These are phyloP conservation scores for Drosophila mimetica DNA, from an alignment of 2,888 invertebrate genomes.

Conservation along the genomic window DNA sequence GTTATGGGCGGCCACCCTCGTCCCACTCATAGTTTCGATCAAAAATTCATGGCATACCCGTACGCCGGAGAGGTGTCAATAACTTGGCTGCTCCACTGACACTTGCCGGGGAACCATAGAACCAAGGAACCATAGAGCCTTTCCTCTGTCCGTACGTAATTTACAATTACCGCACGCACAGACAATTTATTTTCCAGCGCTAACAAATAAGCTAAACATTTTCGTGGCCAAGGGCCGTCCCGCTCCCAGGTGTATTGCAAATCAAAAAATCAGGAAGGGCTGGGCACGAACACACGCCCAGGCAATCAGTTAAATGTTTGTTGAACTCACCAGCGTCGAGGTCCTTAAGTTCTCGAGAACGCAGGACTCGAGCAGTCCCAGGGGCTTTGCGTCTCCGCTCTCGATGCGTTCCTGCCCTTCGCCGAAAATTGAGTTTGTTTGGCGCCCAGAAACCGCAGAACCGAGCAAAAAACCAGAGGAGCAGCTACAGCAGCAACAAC, in stretches of 20 bases:
- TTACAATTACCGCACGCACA: constrained; percentile 84
- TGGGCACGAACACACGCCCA: constrained; percentile 68
- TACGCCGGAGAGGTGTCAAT: constrained; percentile 61
- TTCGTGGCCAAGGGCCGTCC: constrained; percentile 43
- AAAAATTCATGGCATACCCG: constrained; percentile 63
- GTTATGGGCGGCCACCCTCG: not conserved
- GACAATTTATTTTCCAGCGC: constrained; percentile 82
- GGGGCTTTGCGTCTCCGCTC: constrained; percentile 18
- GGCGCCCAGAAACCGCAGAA: constrained; percentile 57
- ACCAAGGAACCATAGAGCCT: too few species aligned
- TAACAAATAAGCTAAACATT: constrained; percentile 74
- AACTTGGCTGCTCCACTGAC: constrained; percentile 54
- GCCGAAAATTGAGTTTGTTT: constrained; percentile 65
- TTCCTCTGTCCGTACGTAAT: constrained; percentile 60
- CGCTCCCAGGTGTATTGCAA: constrained; percentile 84
- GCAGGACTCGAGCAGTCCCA: constrained; percentile 44
- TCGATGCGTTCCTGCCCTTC: constrained; percentile 37
- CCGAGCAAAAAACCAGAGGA: constrained; percentile 36
- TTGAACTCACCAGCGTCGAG: constrained; percentile 67
- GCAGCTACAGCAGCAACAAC: constrained; percentile 45
- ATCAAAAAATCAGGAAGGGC: constrained; percentile 75
- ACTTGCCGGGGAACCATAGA: constrained; percentile 6
- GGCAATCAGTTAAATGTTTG: constrained; percentile 82
- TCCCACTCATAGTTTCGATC: constrained; percentile 52
- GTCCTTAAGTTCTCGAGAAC: constrained; percentile 47